Evolutionary conservation across 1,140 invertebrate species (phyloP).

Genomic region (Anadara kagoshimensis): DNA sequence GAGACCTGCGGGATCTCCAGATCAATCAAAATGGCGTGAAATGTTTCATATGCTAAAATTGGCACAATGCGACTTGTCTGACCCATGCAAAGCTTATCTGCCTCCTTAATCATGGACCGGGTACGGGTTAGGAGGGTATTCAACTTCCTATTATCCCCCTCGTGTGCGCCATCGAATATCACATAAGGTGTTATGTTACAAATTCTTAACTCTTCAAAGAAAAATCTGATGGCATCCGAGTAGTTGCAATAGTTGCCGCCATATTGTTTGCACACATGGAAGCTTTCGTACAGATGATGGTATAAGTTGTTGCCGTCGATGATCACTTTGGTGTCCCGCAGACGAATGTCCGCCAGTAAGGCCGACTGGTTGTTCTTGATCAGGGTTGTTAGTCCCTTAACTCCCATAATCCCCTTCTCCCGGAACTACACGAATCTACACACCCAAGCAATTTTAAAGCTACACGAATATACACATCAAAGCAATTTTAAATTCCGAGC

Average conservation of each 20-base stretch:
- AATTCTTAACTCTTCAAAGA: constrained; percentile 82
- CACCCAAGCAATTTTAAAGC: too few relatives aligned
- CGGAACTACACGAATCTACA: too few relatives aligned
- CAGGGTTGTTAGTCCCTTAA: too few relatives aligned
- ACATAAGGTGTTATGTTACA: constrained; percentile 86
- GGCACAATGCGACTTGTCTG: constrained; percentile 64
- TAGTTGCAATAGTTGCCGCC: constrained; percentile 91
- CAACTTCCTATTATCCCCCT: constrained; percentile 83
- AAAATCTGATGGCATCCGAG: constrained; percentile 78
- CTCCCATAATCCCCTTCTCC: too few relatives aligned
- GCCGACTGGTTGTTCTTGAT: too few relatives aligned
- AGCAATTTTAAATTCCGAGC: too few relatives aligned
- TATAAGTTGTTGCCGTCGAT: constrained; percentile 89
- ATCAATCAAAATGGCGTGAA: constrained; percentile 80
- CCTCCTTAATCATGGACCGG: constrained; percentile 78
- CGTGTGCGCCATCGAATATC: constrained; percentile 87
- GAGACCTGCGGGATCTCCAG: constrained; percentile 81
- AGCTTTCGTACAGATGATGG: constrained; percentile 81
- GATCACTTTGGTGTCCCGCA: constrained; percentile 77
- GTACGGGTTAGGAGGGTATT: constrained; percentile 80
- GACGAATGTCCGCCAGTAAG: neutral
- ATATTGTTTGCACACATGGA: constrained; percentile 82
- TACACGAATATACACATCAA: too few relatives aligned
- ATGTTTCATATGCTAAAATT: constrained; percentile 81
- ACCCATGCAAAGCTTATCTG: constrained; percentile 52